Evolutionary conservation across 2,113 vertebrate species (phyloP).

Genomic region (Heterocephalus glaber): DNA sequence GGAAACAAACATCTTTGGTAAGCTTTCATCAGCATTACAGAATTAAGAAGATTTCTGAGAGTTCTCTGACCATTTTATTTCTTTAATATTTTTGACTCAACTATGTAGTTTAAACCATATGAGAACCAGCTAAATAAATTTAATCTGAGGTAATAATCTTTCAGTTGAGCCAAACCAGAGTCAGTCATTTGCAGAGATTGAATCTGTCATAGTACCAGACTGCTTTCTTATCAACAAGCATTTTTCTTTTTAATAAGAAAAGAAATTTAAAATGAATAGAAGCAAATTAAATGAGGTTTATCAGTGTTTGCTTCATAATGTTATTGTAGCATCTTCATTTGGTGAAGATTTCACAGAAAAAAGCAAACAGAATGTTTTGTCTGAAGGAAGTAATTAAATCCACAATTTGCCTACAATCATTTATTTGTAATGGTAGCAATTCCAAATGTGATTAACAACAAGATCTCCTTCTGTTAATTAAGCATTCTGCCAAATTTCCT

Average conservation of each 20-base stretch:
- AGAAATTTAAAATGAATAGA: conserved; percentile 49
- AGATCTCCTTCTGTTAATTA: conserved; percentile 60
- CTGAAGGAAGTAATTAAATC: conserved; percentile 73
- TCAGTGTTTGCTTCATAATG: conserved; percentile 60
- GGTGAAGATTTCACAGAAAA: conserved; percentile 51
- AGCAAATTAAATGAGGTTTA: conserved; percentile 74
- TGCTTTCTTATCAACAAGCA: conserved; percentile 49
- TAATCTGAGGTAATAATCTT: conserved; percentile 50
- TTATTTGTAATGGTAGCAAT: conserved; percentile 71
- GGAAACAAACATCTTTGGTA: conserved; percentile 58
- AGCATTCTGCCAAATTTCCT: conserved; percentile 63
- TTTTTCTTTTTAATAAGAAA: conserved; percentile 62
- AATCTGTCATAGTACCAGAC: conserved; percentile 56
- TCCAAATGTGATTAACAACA: conserved; percentile 70
- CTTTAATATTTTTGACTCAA: conserved; percentile 62
- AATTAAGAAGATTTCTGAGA: conserved; percentile 68
- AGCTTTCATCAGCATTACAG: conserved; percentile 42
- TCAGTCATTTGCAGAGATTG: conserved; percentile 46
- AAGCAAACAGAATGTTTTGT: conserved; percentile 65
- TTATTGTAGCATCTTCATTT: conserved; percentile 51
- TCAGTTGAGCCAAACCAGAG: conserved; percentile 49
- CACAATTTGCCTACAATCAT: conserved; percentile 67
- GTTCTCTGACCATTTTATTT: conserved; percentile 57
- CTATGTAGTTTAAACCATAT: conserved; percentile 52
- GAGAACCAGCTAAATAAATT: conserved; percentile 49